These are phyloP conservation scores for Epinephelus fuscoguttatus DNA, from an alignment of 2,113 vertebrate genomes.

Conservation along the genomic window DNA sequence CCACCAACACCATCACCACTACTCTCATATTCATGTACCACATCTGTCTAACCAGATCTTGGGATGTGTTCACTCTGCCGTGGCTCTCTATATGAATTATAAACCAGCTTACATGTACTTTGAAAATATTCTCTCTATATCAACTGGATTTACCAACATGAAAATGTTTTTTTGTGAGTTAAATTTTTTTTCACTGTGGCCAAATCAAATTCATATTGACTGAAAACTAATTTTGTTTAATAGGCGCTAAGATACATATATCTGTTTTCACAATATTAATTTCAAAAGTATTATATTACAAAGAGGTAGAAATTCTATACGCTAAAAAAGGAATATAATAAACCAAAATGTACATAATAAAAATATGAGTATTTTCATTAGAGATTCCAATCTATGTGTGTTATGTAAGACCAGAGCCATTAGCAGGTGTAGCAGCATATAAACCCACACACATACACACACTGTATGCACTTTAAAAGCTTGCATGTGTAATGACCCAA, in stretches of 20 bases:
- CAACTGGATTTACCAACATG: constrained; percentile 26
- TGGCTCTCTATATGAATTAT: constrained; percentile 74
- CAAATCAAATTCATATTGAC: not conserved
- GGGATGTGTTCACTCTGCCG: constrained; percentile 71
- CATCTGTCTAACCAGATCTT: constrained; percentile 72
- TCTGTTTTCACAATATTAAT: not conserved
- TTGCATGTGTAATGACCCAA: constrained; percentile 53
- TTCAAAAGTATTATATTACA: not conserved
- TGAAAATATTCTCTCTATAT: constrained; percentile 44
- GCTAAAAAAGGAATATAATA: not conserved
- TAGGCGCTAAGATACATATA: not conserved
- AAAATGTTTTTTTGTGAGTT: not conserved
- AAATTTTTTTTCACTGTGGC: not conserved
- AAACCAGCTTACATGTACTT: constrained; percentile 57
- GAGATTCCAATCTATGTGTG: not conserved
- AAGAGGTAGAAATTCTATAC: not conserved
- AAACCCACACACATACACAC: constrained; percentile 23
- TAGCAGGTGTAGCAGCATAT: constrained; percentile 12
- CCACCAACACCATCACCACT: constrained; percentile 37
- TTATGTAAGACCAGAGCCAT: constrained; percentile 44
- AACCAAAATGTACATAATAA: not conserved
- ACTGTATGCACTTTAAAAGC: constrained; percentile 47
- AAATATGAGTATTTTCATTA: constrained; percentile 14
- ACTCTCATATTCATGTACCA: constrained; percentile 72
- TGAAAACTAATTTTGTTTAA: not conserved